Evolutionary conservation across 2,888 invertebrate species (phyloP).

Genomic region (Punctoribates punctum): DNA sequence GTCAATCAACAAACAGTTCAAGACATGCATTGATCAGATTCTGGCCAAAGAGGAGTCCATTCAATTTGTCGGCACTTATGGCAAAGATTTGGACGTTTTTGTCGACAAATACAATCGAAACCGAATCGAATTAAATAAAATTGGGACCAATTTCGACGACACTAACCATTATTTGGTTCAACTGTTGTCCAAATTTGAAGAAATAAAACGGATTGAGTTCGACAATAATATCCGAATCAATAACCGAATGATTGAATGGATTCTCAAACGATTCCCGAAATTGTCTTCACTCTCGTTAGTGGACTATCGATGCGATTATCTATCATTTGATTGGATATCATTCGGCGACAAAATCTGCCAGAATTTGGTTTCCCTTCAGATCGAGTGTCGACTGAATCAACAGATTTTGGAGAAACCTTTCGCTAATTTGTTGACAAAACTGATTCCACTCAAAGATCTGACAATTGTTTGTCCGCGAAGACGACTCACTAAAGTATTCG

Average conservation of each 20-base stretch:
- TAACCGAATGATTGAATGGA: neutral
- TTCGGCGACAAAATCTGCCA: neutral
- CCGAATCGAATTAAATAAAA: neutral
- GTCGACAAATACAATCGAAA: neutral
- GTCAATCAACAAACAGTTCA: neutral
- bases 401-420: neutral
- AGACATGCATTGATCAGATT: neutral
- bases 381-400: neutral
- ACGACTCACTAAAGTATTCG: neutral
- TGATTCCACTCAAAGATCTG: neutral
- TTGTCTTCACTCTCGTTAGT: neutral
- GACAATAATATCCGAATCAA: neutral
- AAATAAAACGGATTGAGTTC: neutral
- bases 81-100: neutral
- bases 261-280: neutral
- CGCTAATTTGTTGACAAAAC: neutral
- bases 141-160: neutral
- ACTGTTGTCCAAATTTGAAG: neutral
- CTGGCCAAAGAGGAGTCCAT: neutral
- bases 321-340: neutral
- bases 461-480: neutral
- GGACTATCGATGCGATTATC: conserved; percentile 14
- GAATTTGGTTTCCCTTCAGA: neutral
- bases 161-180: neutral
- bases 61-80: neutral